A percentile compares a stretch with the other conserved stretches of the same genome.
phyloP scores from a whole-genome alignment of 2,797 vertebrate genomes.

The Mus spretus region DNA sequence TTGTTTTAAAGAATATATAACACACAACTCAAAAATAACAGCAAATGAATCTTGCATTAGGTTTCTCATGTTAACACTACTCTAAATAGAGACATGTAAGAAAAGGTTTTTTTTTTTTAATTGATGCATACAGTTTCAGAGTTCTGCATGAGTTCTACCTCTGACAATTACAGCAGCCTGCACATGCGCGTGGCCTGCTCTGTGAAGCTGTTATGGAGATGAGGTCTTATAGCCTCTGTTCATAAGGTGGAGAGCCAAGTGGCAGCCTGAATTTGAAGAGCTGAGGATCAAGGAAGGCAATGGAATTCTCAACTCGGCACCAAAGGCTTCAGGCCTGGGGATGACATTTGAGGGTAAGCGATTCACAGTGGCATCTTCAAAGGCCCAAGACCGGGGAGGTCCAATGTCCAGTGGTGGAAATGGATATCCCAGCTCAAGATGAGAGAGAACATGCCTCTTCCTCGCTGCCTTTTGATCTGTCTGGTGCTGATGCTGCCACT shows the following conservation, averaged over 20 bases:
- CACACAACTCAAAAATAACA: constrained; percentile 31
- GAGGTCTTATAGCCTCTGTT: neutral
- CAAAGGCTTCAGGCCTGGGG: neutral
- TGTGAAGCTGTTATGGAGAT: neutral
- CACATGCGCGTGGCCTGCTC: no score
- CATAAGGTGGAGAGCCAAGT: neutral
- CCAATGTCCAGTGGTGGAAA: neutral
- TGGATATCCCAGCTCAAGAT: neutral
- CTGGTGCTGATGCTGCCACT: neutral
- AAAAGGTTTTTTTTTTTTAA: neutral
- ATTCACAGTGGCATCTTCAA: neutral
- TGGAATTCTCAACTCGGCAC: neutral
- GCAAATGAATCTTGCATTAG: neutral
- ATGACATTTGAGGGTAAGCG: neutral
- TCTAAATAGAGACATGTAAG: neutral
- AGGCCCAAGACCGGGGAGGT: neutral
- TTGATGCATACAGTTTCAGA: neutral
- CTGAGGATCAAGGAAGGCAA: neutral
- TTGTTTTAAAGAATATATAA: neutral
- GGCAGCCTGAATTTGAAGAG: neutral
- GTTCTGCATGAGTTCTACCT: no score
- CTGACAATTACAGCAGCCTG: no score
- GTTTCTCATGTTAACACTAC: neutral
- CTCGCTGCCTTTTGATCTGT: neutral
- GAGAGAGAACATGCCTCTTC: neutral